Base-by-base conservation (phyloP, 2,113 vertebrate species). In the Mesitornis unicolor region DNA sequence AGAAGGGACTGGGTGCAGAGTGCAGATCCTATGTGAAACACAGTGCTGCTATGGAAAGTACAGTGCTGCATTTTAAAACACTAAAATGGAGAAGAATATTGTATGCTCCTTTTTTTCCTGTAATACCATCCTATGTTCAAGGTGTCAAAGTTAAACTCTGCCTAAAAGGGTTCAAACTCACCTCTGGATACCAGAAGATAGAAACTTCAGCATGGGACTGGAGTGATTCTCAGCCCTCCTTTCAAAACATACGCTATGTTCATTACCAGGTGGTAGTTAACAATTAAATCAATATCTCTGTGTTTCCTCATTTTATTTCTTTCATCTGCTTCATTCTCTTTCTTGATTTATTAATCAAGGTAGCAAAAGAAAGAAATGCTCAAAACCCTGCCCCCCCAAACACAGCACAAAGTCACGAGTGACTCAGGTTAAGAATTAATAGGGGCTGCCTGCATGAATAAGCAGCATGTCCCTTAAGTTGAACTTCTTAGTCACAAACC, bases 321-420 rank as follows among this genome's bases (percentile, higher is more conserved):
- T 86, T 50, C 3, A 4, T 22, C 7, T 47, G 16, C 8, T 1
- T 70, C 7, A 20, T 67, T 79, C 40, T 56, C 2, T 67, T 87
- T 56, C 22, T 67, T 63, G 7, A 59, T 48, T 12, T 19, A 18
- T 65, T 36, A 29, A 57, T 77, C 18, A 53, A 67, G 20, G 6
- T 13, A 83, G 20, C 9, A 69, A 57, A 86, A 69, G 31, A 84
- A 80, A 84, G 1, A 31, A 73, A 88, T 28, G 7, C 2, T 29
- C 5, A 20, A 3, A 53, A 67, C 35, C 31, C n/a, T n/a, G 45
- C 1, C 6, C 0, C 18, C 13, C 16, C 4, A 36, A 56, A 35
- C 3, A 13, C 1, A 5, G 4, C 51, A 35, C 8, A 75, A 75
- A 65, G 26, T 51, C 13, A 53, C 2, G 25, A 9, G 10, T 50